Evolutionary conservation across 2,113 vertebrate genomes (phyloP).

Genomic region (Aplodontia rufa): DNA sequence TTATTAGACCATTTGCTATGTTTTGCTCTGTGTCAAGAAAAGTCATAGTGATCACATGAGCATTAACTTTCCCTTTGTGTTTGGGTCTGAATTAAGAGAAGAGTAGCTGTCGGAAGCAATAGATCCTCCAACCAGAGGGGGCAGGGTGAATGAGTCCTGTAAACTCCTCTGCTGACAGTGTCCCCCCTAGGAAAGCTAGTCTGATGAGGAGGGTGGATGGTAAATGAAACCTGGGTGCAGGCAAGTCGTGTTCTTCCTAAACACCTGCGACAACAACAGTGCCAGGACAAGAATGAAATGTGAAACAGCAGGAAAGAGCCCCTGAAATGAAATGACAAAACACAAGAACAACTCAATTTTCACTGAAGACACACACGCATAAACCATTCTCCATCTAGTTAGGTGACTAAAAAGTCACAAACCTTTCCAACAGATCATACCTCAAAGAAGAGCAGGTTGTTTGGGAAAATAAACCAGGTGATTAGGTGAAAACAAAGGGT

Average conservation of each 20-base stretch:
- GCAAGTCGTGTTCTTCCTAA: not conserved
- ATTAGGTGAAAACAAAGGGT: not conserved
- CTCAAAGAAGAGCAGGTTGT: not conserved
- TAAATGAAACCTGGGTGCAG: not conserved
- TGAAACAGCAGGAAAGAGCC: not conserved
- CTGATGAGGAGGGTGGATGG: not conserved
- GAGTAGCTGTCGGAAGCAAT: not conserved
- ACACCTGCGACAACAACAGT: not conserved
- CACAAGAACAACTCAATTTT: not conserved
- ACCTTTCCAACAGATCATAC: not conserved
- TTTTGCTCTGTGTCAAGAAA: slow-evolving; percentile 17
- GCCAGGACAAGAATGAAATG: not conserved
- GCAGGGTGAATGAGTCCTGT: not conserved
- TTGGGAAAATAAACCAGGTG: not conserved
- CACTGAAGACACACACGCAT: not conserved
- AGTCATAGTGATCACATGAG: not conserved
- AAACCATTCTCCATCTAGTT: not conserved
- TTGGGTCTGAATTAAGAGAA: not conserved
- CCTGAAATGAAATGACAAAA: slow-evolving; percentile 24
- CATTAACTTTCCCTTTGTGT: slow-evolving; percentile 30
- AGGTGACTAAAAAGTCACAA: not conserved
- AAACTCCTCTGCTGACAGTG: not conserved
- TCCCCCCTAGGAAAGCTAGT: not conserved
- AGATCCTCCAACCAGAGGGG: not conserved
- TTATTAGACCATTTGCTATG: not conserved